phyloP scores from a whole-genome alignment of 2,113 vertebrate species.

The Esox niger region DNA sequence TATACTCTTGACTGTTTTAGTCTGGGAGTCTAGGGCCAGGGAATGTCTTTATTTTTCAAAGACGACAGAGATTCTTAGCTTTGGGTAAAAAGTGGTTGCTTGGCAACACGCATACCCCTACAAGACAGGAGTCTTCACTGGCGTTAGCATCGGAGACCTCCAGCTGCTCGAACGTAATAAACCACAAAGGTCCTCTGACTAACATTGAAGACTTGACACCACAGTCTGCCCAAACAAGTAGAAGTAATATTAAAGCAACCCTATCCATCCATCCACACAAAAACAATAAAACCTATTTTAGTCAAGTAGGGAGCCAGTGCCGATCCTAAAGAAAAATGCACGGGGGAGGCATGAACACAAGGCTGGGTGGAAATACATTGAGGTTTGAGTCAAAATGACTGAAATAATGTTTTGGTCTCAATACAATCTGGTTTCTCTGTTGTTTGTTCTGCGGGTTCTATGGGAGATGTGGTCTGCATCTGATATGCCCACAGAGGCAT shows the following conservation, averaged over 20 bases:
- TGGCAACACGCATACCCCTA: slow-evolving; percentile 46
- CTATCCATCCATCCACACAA: background rate
- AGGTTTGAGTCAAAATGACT: background rate
- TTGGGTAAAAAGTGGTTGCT: slow-evolving; percentile 39
- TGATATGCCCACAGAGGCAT: background rate
- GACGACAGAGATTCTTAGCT: slow-evolving; percentile 8
- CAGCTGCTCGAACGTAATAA: slow-evolving; percentile 2
- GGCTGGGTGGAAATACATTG: background rate
- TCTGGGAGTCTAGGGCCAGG: background rate
- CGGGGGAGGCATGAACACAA: background rate
- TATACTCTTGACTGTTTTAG: background rate
- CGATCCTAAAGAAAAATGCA: background rate
- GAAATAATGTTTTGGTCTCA: background rate
- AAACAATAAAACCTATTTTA: no score
- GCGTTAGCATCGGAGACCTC: slow-evolving; percentile 15
- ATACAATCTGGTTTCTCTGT: background rate
- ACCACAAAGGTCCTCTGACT: background rate
- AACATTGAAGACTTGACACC: no score
- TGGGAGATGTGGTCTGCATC: background rate
- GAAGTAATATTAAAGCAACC: no score
- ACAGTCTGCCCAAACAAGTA: no score
- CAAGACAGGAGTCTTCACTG: slow-evolving; percentile 5
- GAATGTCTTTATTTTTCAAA: slow-evolving; percentile 27
- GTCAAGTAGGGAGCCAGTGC: no score
- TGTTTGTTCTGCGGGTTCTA: background rate